Evolutionary conservation across 1,140 invertebrate genomes (phyloP).

Genomic region (Macrobrachium nipponense): DNA sequence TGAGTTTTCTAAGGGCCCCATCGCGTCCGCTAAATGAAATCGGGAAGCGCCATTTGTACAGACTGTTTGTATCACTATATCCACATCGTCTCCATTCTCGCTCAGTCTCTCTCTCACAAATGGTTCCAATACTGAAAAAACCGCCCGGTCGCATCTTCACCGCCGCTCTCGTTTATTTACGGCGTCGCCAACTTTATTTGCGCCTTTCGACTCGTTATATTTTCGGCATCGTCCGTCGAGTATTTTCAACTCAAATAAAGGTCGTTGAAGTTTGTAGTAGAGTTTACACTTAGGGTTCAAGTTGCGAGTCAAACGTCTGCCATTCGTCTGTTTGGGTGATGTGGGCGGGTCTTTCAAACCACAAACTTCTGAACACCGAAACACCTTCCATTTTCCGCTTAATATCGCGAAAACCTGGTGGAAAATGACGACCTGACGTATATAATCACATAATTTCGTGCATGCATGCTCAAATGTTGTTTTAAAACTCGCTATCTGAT

Average conservation of each 20-base stretch:
- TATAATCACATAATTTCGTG: not conserved
- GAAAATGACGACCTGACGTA: too few species aligned
- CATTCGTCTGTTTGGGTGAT: slow-evolving; percentile 3
- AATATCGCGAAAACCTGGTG: not conserved
- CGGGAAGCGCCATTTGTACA: slow-evolving; percentile 37
- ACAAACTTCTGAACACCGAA: not conserved
- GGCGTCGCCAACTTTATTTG: not conserved
- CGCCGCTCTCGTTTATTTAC: not conserved
- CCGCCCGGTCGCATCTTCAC: not conserved
- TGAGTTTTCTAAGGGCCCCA: slow-evolving; percentile 17
- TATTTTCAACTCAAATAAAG: not conserved
- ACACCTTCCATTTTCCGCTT: not conserved
- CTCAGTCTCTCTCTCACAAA: slow-evolving; percentile 37
- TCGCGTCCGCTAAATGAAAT: slow-evolving; percentile 32
- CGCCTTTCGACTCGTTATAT: not conserved
- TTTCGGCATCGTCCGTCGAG: not conserved
- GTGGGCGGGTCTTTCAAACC: slow-evolving; percentile 29
- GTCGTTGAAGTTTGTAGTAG: not conserved
- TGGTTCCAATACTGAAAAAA: slow-evolving; percentile 42
- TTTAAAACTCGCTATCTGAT: too few species aligned
- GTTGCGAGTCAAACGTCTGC: slow-evolving; percentile 4
- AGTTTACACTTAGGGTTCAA: not conserved
- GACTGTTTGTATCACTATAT: slow-evolving; percentile 39
- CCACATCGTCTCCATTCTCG: slow-evolving; percentile 43
- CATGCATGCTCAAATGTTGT: not conserved